A percentile compares a stretch with the other conserved stretches of the same genome.
phyloP scores from a whole-genome alignment of 2,113 vertebrate genomes.

The Halcyon malimbica region DNA sequence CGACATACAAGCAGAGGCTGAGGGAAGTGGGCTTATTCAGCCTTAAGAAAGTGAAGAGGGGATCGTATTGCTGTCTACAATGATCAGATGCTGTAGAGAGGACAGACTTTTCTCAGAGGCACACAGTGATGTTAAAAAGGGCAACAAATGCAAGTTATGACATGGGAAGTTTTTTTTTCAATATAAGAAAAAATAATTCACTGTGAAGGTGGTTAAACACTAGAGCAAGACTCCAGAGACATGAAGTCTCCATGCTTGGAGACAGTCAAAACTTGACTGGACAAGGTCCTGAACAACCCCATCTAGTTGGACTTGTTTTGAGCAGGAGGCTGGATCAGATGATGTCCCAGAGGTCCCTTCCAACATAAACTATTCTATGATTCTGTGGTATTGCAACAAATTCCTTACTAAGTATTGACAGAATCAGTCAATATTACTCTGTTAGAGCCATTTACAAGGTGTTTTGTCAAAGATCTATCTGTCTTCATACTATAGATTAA shows the following conservation, averaged over 20 bases:
- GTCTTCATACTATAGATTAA: slow-evolving; percentile 71
- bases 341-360: background rate
- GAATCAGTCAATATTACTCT: slow-evolving; percentile 76
- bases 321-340: background rate
- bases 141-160: background rate
- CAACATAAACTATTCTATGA: slow-evolving; percentile 21
- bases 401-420: slow-evolving; percentile 66
- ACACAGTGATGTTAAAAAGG: background rate
- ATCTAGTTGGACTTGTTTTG: background rate
- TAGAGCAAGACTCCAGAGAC: background rate
- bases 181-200: background rate
- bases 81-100: background rate
- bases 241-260: background rate
- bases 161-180: background rate
- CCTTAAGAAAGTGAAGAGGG: background rate
- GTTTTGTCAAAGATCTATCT: slow-evolving; percentile 76
- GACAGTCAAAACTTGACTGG: background rate
- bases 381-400: slow-evolving; percentile 61
- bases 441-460: slow-evolving; percentile 72
- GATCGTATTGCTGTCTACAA: background rate
- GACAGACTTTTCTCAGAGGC: background rate
- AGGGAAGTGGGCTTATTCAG: background rate
- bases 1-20: background rate
- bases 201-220: accelerated
- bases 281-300: background rate